Conservation (phyloP, 2,797 vertebrate species). For the Netta rufina region DNA sequence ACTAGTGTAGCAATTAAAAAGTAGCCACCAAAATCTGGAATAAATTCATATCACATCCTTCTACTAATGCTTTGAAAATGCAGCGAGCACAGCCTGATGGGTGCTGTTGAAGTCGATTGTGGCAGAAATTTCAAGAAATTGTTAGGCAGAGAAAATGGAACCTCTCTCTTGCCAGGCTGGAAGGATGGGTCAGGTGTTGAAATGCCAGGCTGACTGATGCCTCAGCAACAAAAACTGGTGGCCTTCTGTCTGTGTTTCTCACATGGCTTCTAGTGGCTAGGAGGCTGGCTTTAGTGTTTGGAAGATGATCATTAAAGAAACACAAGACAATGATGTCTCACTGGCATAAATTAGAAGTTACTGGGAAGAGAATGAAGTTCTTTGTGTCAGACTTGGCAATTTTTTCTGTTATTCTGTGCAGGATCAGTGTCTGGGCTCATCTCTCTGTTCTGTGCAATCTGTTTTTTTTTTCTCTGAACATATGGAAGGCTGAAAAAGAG, state of each 20-base stretch:
- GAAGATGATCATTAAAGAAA: background rate
- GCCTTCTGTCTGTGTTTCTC: background rate
- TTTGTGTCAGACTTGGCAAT: background rate
- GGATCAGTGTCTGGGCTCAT: background rate
- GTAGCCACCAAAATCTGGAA: constrained; percentile 15
- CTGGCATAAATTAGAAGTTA: background rate
- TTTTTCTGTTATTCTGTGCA: background rate
- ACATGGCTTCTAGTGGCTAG: background rate
- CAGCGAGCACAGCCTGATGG: background rate
- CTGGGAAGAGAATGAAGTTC: background rate
- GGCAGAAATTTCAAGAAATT: constrained; percentile 4
- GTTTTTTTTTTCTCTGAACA: background rate
- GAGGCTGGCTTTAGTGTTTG: background rate
- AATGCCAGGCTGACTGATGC: background rate
- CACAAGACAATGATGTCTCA: background rate
- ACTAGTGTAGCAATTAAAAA: background rate
- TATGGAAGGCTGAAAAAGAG: background rate
- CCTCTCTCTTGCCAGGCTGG: background rate
- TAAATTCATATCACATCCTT: background rate
- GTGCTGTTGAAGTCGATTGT: background rate
- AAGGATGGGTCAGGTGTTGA: background rate
- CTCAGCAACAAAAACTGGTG: background rate
- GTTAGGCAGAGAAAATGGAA: background rate
- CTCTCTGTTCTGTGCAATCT: background rate
- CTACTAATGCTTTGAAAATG: background rate